These are phyloP conservation scores for Cheilosia pagana DNA, from an alignment of 2,888 invertebrate genomes.

Conservation along the genomic window DNA sequence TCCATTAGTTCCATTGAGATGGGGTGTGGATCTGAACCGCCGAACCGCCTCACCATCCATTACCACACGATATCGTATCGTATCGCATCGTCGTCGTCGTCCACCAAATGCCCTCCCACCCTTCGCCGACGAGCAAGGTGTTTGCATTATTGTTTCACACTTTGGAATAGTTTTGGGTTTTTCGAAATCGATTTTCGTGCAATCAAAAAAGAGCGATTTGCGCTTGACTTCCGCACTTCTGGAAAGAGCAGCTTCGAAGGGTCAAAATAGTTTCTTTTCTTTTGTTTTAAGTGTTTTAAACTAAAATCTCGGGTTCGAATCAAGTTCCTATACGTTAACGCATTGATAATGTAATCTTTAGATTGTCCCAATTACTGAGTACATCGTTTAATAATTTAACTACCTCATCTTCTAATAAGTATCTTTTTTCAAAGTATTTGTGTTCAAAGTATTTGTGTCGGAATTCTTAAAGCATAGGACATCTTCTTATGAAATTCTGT, in stretches of 20 bases:
- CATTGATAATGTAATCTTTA: too few species aligned
- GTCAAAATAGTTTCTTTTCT: too few species aligned
- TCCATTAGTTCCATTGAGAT: slow-evolving; percentile 50
- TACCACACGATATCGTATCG: not conserved
- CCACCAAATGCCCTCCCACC: not conserved
- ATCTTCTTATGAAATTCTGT: too few species aligned
- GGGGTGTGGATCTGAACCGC: slow-evolving; percentile 11
- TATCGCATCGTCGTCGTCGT: not conserved
- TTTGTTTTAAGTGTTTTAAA: too few species aligned
- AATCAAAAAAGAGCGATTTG: not conserved
- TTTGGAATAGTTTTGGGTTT: slow-evolving; percentile 12
- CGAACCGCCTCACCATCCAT: not conserved
- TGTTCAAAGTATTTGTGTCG: too few species aligned
- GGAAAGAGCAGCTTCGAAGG: not conserved
- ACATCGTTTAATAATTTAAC: too few species aligned
- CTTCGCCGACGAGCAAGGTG: slow-evolving; percentile 10
- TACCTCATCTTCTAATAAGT: too few species aligned
- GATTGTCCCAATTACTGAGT: too few species aligned
- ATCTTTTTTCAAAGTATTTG: too few species aligned
- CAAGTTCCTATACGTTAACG: too few species aligned
- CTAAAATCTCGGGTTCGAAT: too few species aligned
- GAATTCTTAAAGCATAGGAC: too few species aligned
- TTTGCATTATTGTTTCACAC: slow-evolving; percentile 54
- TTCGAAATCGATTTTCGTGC: slow-evolving; percentile 18
- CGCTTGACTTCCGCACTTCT: slow-evolving; percentile 14